Conservation (phyloP, 2,888 invertebrate species). For the Neoascia interrupta region DNA sequence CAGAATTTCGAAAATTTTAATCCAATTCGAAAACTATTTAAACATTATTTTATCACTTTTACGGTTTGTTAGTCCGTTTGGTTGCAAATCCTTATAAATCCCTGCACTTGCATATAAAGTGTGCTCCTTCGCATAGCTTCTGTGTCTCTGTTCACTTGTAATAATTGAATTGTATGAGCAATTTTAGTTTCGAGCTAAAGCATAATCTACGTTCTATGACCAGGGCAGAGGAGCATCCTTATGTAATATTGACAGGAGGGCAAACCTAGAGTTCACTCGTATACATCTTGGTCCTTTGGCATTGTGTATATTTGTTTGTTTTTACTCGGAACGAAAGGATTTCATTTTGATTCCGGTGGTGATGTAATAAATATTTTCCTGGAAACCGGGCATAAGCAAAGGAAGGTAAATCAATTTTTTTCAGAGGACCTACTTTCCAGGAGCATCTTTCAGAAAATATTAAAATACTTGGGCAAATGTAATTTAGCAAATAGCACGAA, state of each 20-base stretch:
- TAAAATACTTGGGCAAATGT: constrained; percentile 41
- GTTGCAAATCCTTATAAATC: background rate
- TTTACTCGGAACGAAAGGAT: constrained; percentile 43
- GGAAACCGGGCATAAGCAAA: constrained; percentile 8
- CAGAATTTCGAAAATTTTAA: constrained; percentile 60
- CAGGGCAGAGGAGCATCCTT: constrained; percentile 1
- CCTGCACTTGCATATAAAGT: constrained; percentile 6
- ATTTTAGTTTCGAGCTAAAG: constrained; percentile 63
- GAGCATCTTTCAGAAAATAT: constrained; percentile 33
- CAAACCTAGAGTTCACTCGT: too few species aligned
- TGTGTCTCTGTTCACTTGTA: constrained; percentile 49
- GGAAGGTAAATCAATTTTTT: constrained; percentile 11
- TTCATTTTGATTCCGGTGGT: constrained; percentile 55
- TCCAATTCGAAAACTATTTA: constrained; percentile 65
- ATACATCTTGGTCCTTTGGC: constrained; percentile 35
- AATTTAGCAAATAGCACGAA: constrained; percentile 38
- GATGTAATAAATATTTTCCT: constrained; percentile 58
- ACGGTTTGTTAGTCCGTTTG: constrained; percentile 54
- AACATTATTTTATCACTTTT: constrained; percentile 67
- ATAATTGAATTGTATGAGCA: constrained; percentile 67
- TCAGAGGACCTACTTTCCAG: constrained; percentile 33
- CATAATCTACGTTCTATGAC: constrained; percentile 14
- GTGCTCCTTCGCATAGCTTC: constrained; percentile 14
- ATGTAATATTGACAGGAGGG: too few species aligned
- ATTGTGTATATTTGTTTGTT: constrained; percentile 12